phyloP scores from a whole-genome alignment of 2,888 invertebrate species.

The Beris chalybata region DNA sequence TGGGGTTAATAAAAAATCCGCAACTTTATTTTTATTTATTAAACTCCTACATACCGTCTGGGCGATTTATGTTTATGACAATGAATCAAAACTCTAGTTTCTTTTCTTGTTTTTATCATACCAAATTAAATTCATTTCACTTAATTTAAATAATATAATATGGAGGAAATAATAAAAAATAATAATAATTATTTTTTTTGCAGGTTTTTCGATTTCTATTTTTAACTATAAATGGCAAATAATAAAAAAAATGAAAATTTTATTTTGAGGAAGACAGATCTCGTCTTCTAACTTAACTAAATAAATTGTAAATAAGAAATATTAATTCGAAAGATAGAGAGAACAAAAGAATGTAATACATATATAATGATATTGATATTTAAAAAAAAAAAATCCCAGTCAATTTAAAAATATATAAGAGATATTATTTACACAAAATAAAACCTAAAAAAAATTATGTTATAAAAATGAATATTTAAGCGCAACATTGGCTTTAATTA shows the following conservation, averaged over 20 bases:
- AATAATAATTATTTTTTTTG: neutral
- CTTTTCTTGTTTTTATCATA: conserved; percentile 21
- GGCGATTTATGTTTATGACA: conserved; percentile 27
- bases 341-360: neutral
- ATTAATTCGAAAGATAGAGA: conserved; percentile 6
- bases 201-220: conserved; percentile 1
- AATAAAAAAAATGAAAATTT: conserved; percentile 9
- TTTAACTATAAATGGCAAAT: conserved; percentile 29
- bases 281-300: neutral
- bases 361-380: conserved; percentile 1
- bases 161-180: conserved; percentile 12
- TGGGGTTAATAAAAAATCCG: conserved; percentile 32
- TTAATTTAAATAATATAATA: conserved; percentile 10
- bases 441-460: conserved; percentile 10
- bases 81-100: conserved; percentile 25
- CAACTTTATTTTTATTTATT: conserved; percentile 31
- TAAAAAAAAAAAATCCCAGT: conserved; percentile 18
- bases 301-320: neutral
- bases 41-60: conserved; percentile 30
- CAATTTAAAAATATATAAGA: conserved; percentile 10
- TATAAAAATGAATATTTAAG: conserved; percentile 2
- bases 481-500: neutral
- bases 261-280: conserved; percentile 23
- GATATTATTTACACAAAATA: conserved; percentile 24
- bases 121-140: conserved; percentile 11